phyloP scores from a whole-genome alignment of 2,797 vertebrate genomes.

The Galaxias olidus region DNA sequence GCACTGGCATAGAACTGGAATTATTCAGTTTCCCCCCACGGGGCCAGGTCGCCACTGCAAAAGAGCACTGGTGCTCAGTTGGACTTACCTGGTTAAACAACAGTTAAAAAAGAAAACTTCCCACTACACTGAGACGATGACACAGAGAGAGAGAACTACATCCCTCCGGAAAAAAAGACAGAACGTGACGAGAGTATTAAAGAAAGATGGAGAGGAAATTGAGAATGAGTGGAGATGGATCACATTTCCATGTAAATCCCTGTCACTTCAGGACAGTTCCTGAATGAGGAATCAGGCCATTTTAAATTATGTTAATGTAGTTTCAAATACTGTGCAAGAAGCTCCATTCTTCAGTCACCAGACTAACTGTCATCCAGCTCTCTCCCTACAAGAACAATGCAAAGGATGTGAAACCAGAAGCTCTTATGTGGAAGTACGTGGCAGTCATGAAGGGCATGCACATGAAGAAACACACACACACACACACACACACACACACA shows the following conservation, averaged over 20 bases:
- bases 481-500: conserved; percentile 6
- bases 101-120: too few species aligned
- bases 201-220: conserved; percentile 5
- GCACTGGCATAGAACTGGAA: too few species aligned
- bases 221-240: conserved; percentile 8
- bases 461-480: conserved; percentile 13
- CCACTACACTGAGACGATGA: conserved; percentile 23
- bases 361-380: neutral
- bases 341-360: too few species aligned
- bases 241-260: conserved; percentile 2
- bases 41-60: too few species aligned
- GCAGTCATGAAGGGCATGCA: conserved; percentile 9
- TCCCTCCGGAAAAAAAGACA: neutral
- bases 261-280: conserved; percentile 6
- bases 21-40: too few species aligned
- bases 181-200: conserved; percentile 1
- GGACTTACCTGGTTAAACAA: too few species aligned
- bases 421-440: neutral
- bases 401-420: neutral
- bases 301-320: conserved; percentile 24
- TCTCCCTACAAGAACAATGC: neutral
- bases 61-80: too few species aligned
- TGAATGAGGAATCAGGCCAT: conserved; percentile 7
- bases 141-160: conserved; percentile 3
- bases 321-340: neutral